Base-by-base conservation (phyloP, 2,888 invertebrate genomes). In the Drosophila anomelani region DNA sequence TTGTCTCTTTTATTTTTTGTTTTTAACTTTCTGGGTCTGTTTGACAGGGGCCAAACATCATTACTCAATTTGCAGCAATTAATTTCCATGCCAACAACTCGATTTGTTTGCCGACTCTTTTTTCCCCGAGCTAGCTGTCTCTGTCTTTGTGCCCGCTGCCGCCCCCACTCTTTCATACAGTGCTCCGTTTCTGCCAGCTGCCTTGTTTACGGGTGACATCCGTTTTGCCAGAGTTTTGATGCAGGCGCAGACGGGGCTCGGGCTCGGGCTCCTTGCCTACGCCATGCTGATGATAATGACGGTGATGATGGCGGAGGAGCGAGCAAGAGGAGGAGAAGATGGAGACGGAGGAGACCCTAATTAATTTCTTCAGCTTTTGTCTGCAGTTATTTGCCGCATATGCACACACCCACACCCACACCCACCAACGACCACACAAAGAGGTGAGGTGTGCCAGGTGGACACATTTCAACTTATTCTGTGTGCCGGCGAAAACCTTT, bases 51-150 rank as follows among this genome's bases (percentile, higher is more conserved):
- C 51, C 59, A 54, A 51, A 54, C 62, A 58, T 38, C 46, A 68
- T 75, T 75, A 69, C 69, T 75, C 70, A 75, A 75, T 74, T 75
- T 74, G 71, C 47, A 55, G 71, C 81, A 79, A 87, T 82, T 82
- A 82, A 84, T 86, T 76, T 81, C 67, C 75, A 87, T 84, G 87
- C 58, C 72, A 84, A 84, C 75, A 73, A 71, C 62, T 84, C 79
- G 72, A 81, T 81, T 81, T 78, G 70, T 81, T 80, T 67, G 47
- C 49, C 44, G 64, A 62, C 68, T 51, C 41, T 36, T 59, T 64
- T 23, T 39, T 44, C 34, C 44, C 47, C n/a, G 1, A 39, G 15
- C 68, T 12, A 15, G 15, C 17, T 26, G 20, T 15, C 44, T 23
- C 10, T 58, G 20, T 17, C n/a, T 17, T 1, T 36, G 23, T 38